These are phyloP conservation scores for Ophioderma brevispina DNA, from an alignment of 35 echinoderm and acorn worm species.

Conservation along the genomic window DNA sequence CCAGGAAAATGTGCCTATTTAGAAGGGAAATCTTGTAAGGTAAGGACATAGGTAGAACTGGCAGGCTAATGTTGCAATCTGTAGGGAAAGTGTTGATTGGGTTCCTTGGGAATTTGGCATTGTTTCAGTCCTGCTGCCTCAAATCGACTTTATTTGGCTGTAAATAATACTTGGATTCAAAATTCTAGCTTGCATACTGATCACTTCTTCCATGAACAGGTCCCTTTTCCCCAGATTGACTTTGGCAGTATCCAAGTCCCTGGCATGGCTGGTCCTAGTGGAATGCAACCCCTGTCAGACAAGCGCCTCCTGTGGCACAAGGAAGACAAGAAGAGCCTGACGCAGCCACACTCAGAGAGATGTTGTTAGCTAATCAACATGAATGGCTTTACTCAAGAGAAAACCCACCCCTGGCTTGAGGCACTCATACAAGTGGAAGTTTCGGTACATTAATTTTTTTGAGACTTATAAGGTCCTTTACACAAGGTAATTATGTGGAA, in stretches of 20 bases:
- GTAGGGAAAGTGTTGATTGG: no score
- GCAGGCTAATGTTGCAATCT: no score
- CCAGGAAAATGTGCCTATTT: no score
- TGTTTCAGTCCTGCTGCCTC: no score
- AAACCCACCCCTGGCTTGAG: constrained; percentile 83
- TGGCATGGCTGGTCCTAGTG: constrained; percentile 41
- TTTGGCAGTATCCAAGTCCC: constrained; percentile 78
- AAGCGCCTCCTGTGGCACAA: not conserved
- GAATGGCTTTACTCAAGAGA: constrained; percentile 65
- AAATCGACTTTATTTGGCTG: no score
- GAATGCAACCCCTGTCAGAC: not conserved
- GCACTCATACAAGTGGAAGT: constrained; percentile 56
- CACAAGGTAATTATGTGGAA: no score
- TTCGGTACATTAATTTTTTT: constrained; percentile 34
- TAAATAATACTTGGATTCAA: no score
- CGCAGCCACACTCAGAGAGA: constrained; percentile 66
- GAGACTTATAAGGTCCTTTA: not conserved
- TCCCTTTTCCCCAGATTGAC: constrained; percentile 60
- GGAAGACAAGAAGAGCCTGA: constrained; percentile 31
- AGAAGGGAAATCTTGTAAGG: no score
- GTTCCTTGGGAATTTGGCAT: no score
- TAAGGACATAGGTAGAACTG: no score
- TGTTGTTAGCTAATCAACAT: constrained; percentile 54
- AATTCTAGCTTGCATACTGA: no score
- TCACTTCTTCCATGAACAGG: not conserved